These are phyloP conservation scores for Phytoseiulus persimilis DNA, from an alignment of 2,888 invertebrate genomes.

Conservation along the genomic window DNA sequence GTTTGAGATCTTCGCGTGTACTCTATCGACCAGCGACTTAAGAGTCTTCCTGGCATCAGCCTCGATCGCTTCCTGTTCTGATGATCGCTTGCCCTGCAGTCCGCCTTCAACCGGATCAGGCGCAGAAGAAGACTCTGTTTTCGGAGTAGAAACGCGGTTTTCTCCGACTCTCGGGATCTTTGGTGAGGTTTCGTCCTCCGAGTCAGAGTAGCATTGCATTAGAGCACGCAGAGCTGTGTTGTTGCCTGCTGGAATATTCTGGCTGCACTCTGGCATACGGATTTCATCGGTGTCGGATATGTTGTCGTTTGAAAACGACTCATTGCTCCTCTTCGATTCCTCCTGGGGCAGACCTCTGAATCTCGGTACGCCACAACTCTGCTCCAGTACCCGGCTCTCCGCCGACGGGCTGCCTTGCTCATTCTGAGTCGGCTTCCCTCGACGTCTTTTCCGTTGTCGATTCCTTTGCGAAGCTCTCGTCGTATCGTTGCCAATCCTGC, in stretches of 20 bases:
- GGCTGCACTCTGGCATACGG: not conserved
- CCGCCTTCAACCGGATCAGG: not conserved
- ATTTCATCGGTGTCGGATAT: slow-evolving; percentile 19
- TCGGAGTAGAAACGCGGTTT: not conserved
- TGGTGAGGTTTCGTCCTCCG: not conserved
- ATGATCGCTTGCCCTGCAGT: not conserved
- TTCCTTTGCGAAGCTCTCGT: not conserved
- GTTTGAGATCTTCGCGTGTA: not conserved
- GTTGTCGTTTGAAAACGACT: not conserved
- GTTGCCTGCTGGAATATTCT: not conserved
- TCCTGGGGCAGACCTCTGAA: not conserved
- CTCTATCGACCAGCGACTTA: not conserved
- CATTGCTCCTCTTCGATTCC: not conserved
- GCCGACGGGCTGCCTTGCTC: not conserved
- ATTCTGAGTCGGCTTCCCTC: not conserved
- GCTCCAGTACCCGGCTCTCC: not conserved
- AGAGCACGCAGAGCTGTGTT: not conserved
- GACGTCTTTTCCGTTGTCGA: not conserved
- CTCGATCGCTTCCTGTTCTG: not conserved
- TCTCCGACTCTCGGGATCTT: not conserved
- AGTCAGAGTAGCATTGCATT: slow-evolving; percentile 13
- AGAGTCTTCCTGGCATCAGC: not conserved
- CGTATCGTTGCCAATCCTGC: not conserved
- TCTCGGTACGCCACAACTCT: not conserved
- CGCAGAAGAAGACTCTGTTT: not conserved